These are phyloP conservation scores for Litoditis marina DNA, from an alignment of 2,888 invertebrate species.

Conservation along the genomic window DNA sequence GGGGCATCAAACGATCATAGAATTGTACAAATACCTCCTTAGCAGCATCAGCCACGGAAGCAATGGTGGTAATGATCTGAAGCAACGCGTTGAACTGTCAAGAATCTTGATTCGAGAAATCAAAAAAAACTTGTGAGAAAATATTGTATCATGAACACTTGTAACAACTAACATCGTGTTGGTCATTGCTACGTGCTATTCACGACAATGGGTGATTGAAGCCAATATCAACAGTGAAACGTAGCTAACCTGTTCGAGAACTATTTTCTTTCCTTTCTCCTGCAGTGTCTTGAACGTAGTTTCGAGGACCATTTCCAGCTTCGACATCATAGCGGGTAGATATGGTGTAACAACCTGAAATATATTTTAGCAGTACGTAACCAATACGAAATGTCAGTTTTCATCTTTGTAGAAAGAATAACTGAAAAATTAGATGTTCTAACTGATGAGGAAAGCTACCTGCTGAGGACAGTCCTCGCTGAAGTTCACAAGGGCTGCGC, in stretches of 20 bases:
- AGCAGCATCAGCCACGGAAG: slow-evolving; percentile 95
- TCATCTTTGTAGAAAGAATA: too few species aligned
- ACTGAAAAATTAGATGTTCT: not conserved
- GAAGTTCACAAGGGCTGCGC: slow-evolving; percentile 96
- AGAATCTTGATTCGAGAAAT: not conserved
- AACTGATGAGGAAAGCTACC: too few species aligned
- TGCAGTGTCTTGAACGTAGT: slow-evolving; percentile 86
- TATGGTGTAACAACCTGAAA: slow-evolving; percentile 14
- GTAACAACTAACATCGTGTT: too few species aligned
- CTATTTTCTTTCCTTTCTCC: slow-evolving; percentile 88
- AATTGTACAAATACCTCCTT: slow-evolving; percentile 91
- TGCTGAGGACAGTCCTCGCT: slow-evolving; percentile 95
- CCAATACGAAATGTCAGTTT: too few species aligned
- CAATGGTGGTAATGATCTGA: slow-evolving; percentile 62
- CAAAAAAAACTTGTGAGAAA: not conserved
- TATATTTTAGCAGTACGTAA: too few species aligned
- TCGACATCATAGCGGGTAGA: slow-evolving; percentile 73
- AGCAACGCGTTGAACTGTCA: too few species aligned
- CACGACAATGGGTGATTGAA: too few species aligned
- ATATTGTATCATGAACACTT: too few species aligned
- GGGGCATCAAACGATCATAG: slow-evolving; percentile 83
- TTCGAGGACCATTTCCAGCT: slow-evolving; percentile 82
- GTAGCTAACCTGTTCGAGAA: slow-evolving; percentile 80
- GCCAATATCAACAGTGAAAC: not conserved
- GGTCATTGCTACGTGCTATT: too few species aligned